Evolutionary conservation across 1,140 invertebrate species (phyloP).

Genomic region (Drosophila pandora): DNA sequence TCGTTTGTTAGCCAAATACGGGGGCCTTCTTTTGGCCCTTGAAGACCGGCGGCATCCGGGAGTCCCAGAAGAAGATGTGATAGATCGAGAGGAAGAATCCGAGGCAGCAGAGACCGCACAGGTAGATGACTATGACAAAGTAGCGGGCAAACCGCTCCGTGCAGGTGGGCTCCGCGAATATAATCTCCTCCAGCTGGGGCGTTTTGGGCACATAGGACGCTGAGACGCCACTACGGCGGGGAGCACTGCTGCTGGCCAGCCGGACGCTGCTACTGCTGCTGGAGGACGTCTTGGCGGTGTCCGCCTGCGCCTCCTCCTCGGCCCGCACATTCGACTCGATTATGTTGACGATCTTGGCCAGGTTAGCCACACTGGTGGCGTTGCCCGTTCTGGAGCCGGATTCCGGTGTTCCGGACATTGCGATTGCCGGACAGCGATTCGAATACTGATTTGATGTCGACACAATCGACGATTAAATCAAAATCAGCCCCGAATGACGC

Average conservation of each 20-base stretch:
- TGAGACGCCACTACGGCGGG: conserved; percentile 45
- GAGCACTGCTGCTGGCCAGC: conserved; percentile 67
- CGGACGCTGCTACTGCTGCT: conserved; percentile 36
- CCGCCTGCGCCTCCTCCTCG: conserved; percentile 8
- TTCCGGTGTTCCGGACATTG: conserved; percentile 4
- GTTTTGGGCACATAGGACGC: conserved; percentile 65
- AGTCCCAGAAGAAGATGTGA: conserved; percentile 82
- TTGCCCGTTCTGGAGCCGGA: background rate
- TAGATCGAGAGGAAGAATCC: conserved; percentile 78
- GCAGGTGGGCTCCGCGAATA: conserved; percentile 71
- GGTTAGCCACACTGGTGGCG: conserved; percentile 39
- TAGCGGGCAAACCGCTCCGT: conserved; percentile 74
- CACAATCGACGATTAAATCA: conserved; percentile 66
- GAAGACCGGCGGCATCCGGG: conserved; percentile 78
- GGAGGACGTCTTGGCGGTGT: background rate
- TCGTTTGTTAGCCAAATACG: conserved; percentile 50
- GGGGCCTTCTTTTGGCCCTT: conserved; percentile 68
- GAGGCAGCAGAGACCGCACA: conserved; percentile 72
- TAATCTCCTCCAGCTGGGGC: conserved; percentile 70
- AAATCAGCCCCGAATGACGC: conserved; percentile 50
- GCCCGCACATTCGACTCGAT: conserved; percentile 64
- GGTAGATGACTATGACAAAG: conserved; percentile 72
- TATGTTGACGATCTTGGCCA: conserved; percentile 75
- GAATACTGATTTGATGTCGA: conserved; percentile 17
- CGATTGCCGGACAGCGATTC: conserved; percentile 57